A percentile compares a stretch with the other conserved stretches of the same genome.
Evolutionary conservation across 2,113 vertebrate species (phyloP).

Genomic region (human): DNA sequence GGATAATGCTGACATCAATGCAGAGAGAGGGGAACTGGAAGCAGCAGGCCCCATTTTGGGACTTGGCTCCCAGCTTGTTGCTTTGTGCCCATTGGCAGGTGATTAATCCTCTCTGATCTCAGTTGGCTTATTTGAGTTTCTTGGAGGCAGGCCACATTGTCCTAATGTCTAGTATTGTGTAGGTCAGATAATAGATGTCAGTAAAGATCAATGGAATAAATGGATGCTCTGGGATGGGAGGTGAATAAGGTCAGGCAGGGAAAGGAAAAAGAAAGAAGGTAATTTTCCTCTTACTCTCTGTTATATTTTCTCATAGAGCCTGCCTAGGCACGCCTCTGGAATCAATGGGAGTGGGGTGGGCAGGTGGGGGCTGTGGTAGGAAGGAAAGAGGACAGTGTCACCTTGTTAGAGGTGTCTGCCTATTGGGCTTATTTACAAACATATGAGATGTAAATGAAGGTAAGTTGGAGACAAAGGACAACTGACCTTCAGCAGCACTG

Average conservation of each 20-base stretch:
- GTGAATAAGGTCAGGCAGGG: background rate
- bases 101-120: background rate
- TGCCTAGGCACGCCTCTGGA: background rate
- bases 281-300: background rate
- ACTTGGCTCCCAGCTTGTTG: background rate
- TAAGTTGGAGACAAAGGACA: background rate
- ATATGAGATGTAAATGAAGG: background rate
- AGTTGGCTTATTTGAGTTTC: background rate
- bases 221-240: background rate
- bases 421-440: background rate
- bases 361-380: background rate
- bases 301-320: background rate
- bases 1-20: background rate
- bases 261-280: background rate
- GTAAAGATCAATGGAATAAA: background rate
- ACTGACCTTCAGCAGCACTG: slow-evolving; percentile 68
- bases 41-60: background rate
- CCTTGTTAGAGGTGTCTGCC: background rate
- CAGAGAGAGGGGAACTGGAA: background rate
- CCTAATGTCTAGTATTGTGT: background rate
- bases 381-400: background rate
- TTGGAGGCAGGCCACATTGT: background rate
- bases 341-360: background rate
- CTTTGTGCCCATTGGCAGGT: background rate
- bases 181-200: background rate